Evolutionary conservation across 2,888 invertebrate genomes (phyloP), one percentile per base, ranked within the genome.

Genomic region (Brenthis ino): DNA sequence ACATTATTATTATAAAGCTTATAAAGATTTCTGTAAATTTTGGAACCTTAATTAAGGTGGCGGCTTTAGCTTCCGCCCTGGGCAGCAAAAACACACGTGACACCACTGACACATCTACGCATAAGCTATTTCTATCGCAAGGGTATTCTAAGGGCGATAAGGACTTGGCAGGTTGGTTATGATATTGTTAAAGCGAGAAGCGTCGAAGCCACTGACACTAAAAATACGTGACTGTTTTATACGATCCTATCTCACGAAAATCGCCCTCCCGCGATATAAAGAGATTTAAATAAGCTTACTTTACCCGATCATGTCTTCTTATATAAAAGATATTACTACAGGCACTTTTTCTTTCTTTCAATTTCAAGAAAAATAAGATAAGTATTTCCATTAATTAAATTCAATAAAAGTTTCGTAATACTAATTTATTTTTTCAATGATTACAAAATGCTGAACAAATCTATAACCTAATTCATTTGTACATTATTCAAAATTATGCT

Each of bases 201-300:
- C 72, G 75, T 75, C 68, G 76, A 75, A 79, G 76, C 77, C 77
- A 77, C 76, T 77, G 78, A 77, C 77, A 77, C 85, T 86, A 86
- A 89, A 88, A 88, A 88, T 89, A 90, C 90, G 90, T 89, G 91
- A 91, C 85, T 87, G 85, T 79, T 84, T 87, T 90, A 82, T 85
- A 83, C 80, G 83, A 88, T 85, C 69, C 55, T 73, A 83, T 80
- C 82, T 73, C 75, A 78, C 77, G 85, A 82, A 89, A 88, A 88
- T 86, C 82, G 81, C 84, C 85, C 81, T 82, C 85, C 72, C 68
- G 65, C 67, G 57, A 68, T 71, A 74, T 75, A 71, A 76, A 71
- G 72, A 71, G 70, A 74, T 74, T 74, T 72, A 64, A 69, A 74
- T 72, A 69, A 70, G 66, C 71, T 73, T 60, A 61, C 68, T 74